A percentile compares a stretch with the other conserved stretches of the same genome.
These are phyloP conservation scores for Oreochromis grahami DNA, from an alignment of 2,797 vertebrate genomes.

Conservation along the genomic window DNA sequence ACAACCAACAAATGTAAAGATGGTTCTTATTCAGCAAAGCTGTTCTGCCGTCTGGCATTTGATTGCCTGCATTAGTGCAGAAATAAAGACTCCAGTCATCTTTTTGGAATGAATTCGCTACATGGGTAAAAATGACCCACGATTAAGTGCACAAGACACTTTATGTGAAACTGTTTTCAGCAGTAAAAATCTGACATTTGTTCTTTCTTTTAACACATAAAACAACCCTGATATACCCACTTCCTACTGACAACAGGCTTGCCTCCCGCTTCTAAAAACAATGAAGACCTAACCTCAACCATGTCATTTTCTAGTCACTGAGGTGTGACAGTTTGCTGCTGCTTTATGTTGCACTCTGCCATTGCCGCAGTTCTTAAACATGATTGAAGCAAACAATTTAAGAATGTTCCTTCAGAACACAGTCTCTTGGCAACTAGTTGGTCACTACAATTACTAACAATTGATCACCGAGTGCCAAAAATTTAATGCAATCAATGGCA, in stretches of 20 bases:
- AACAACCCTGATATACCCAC: background rate
- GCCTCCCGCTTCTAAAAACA: background rate
- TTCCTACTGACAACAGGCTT: background rate
- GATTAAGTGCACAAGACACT: background rate
- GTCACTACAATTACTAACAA: no score
- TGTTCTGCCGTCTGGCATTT: background rate
- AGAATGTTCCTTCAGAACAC: background rate
- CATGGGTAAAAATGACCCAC: constrained; percentile 11
- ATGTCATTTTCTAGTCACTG: background rate
- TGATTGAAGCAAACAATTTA: background rate
- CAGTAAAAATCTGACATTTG: background rate
- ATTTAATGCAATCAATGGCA: no score
- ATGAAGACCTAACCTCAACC: background rate
- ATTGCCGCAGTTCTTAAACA: background rate
- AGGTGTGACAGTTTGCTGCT: background rate
- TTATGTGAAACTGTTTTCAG: background rate
- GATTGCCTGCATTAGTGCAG: background rate
- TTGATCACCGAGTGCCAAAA: no score
- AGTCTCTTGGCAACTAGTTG: no score
- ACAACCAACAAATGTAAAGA: background rate
- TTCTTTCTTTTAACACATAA: background rate
- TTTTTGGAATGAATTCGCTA: constrained; percentile 1
- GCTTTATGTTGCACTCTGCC: background rate
- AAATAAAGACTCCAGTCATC: constrained; percentile 20
- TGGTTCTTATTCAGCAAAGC: constrained; percentile 19